phyloP scores from a whole-genome alignment of 1,140 invertebrate species.

The Armadillidium nasatum region DNA sequence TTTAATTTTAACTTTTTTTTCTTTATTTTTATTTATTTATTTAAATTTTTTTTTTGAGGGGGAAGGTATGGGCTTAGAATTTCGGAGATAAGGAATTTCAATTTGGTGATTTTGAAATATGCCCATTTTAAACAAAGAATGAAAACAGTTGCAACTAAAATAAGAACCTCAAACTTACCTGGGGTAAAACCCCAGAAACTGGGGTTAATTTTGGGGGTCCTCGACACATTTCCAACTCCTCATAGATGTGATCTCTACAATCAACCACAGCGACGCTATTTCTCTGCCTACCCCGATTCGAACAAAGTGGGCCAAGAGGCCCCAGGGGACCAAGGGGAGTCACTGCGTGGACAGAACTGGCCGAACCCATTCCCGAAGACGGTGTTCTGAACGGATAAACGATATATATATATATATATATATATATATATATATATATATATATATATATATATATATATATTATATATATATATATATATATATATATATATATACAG shows the following conservation, averaged over 20 bases:
- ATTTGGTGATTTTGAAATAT: no score
- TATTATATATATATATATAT: no score
- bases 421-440: background rate
- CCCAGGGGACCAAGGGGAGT: conserved; percentile 30
- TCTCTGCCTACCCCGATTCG: conserved; percentile 33
- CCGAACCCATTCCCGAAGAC: conserved; percentile 40
- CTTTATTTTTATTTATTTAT: no score
- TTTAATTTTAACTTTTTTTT: no score
- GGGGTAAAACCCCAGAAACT: conserved; percentile 39
- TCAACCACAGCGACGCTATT: conserved; percentile 45
- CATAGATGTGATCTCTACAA: conserved; percentile 43
- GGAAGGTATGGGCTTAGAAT: no score
- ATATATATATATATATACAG: no score
- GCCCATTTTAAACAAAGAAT: no score
- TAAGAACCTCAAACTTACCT: conserved; percentile 43
- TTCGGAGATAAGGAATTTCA: no score
- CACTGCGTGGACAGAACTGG: conserved; percentile 40
- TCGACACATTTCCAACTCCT: conserved; percentile 41
- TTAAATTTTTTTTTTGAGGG: no score
- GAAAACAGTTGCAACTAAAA: no score
- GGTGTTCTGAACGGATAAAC: conserved; percentile 28
- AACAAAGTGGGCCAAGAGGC: conserved; percentile 17
- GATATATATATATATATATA: background rate
- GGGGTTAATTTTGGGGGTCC: conserved; percentile 40
- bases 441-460: conserved; percentile 6